Evolutionary conservation across 2,888 invertebrate genomes (phyloP).

Genomic region (Acronicta psi): DNA sequence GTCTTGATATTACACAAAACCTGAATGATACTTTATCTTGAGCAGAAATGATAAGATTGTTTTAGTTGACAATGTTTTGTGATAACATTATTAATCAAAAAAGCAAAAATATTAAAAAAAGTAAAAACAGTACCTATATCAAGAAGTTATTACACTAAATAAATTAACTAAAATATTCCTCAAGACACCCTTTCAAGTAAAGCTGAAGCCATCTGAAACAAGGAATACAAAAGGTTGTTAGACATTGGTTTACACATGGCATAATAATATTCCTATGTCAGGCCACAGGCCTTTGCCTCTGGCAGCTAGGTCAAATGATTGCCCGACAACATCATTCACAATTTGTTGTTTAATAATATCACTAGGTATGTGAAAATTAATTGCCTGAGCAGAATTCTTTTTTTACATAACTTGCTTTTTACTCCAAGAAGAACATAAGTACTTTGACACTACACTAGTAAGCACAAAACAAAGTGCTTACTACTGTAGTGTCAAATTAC

Average conservation of each 20-base stretch:
- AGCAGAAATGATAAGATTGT: constrained; percentile 85
- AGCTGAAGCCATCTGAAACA: constrained; percentile 82
- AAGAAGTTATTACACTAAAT: constrained; percentile 54
- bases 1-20: constrained; percentile 60
- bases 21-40: constrained; percentile 78
- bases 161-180: constrained; percentile 58
- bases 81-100: constrained; percentile 60
- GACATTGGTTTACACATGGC: background rate
- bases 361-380: no score
- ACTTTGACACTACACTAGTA: no score
- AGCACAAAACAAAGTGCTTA: no score
- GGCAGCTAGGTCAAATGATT: no score
- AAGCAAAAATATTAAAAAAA: constrained; percentile 40
- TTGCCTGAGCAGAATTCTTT: no score
- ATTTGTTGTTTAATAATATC: no score
- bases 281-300: no score
- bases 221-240: constrained; percentile 42
- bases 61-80: constrained; percentile 69
- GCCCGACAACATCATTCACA: no score
- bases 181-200: constrained; percentile 79
- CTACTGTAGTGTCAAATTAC: no score
- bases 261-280: no score
- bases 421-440: no score
- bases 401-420: no score
- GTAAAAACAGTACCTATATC: constrained; percentile 42